These are phyloP conservation scores for Spongia lamella DNA, from an alignment of 37 sponge, comb jelly and placozoan genomes.

Conservation along the genomic window DNA sequence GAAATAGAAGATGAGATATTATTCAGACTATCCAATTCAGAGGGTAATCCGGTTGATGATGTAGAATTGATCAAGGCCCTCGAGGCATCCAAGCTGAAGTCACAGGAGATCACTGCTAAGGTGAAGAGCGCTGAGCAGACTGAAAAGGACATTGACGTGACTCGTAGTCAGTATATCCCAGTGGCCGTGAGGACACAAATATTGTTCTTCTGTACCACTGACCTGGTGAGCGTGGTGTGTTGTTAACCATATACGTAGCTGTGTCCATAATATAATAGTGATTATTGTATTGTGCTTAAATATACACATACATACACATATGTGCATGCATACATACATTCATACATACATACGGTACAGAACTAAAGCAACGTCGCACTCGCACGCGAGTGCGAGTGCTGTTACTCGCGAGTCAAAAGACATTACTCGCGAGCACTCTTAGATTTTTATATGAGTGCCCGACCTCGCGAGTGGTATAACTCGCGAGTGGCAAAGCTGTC, in stretches of 20 bases:
- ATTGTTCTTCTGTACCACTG: constrained; percentile 98
- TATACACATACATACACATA: not conserved
- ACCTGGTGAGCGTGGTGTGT: constrained; percentile 69
- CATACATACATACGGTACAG: too few species aligned
- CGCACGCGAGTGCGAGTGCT: too few species aligned
- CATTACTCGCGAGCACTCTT: too few species aligned
- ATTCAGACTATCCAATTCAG: constrained; percentile 78
- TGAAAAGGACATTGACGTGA: constrained; percentile 93
- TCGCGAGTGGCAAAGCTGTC: too few species aligned
- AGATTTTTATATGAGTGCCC: too few species aligned
- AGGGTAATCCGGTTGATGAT: constrained; percentile 95
- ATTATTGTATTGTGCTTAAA: not conserved
- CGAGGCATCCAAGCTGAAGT: constrained; percentile 86
- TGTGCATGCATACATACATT: too few species aligned
- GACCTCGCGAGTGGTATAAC: too few species aligned
- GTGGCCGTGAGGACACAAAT: constrained; percentile 93
- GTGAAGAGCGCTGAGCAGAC: constrained; percentile 88
- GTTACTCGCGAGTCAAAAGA: too few species aligned
- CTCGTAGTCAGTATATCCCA: constrained; percentile 91
- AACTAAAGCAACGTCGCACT: too few species aligned
- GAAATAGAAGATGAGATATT: constrained; percentile 97
- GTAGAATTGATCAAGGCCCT: constrained; percentile 88
- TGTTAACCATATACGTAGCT: not conserved
- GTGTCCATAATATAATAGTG: not conserved
- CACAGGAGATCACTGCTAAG: constrained; percentile 89